Evolutionary conservation across 1,140 invertebrate genomes (phyloP).

Genomic region (Trissolcus basalis): DNA sequence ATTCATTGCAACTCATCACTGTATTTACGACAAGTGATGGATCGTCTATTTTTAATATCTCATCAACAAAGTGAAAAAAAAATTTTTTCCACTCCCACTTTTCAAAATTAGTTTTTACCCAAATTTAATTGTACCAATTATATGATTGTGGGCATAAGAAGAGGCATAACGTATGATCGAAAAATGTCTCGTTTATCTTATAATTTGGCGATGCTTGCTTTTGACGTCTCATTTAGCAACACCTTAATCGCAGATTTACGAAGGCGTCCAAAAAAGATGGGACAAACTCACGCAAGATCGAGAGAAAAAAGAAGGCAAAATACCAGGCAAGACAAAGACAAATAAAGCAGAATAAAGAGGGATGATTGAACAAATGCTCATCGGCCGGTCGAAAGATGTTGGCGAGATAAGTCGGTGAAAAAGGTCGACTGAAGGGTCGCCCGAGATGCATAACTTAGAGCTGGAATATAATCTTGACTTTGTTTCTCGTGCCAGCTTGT

Average conservation of each 20-base stretch:
- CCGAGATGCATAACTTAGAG: slow-evolving; percentile 60
- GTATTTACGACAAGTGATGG: too few species aligned
- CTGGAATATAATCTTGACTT: slow-evolving; percentile 58
- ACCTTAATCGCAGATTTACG: slow-evolving; percentile 61
- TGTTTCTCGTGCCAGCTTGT: slow-evolving; percentile 42
- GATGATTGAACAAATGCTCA: slow-evolving; percentile 48
- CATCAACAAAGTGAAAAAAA: too few species aligned
- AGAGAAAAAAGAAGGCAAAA: slow-evolving; percentile 20
- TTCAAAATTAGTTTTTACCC: not conserved
- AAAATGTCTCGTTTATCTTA: slow-evolving; percentile 50
- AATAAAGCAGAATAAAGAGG: slow-evolving; percentile 21
- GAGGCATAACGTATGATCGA: slow-evolving; percentile 19
- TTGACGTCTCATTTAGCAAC: slow-evolving; percentile 60
- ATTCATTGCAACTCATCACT: too few species aligned
- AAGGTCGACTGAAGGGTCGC: slow-evolving; percentile 54
- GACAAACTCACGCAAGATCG: slow-evolving; percentile 37
- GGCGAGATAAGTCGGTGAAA: slow-evolving; percentile 55
- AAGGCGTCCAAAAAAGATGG: slow-evolving; percentile 49
- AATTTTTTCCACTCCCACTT: too few species aligned
- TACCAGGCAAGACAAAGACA: slow-evolving; percentile 26
- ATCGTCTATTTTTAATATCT: too few species aligned
- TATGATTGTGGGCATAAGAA: slow-evolving; percentile 18
- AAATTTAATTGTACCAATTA: slow-evolving; percentile 1
- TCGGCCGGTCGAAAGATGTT: slow-evolving; percentile 54
- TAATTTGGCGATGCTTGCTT: slow-evolving; percentile 50